Conservation (phyloP, 2,113 vertebrate genomes). For the Chinchilla lanigera region DNA sequence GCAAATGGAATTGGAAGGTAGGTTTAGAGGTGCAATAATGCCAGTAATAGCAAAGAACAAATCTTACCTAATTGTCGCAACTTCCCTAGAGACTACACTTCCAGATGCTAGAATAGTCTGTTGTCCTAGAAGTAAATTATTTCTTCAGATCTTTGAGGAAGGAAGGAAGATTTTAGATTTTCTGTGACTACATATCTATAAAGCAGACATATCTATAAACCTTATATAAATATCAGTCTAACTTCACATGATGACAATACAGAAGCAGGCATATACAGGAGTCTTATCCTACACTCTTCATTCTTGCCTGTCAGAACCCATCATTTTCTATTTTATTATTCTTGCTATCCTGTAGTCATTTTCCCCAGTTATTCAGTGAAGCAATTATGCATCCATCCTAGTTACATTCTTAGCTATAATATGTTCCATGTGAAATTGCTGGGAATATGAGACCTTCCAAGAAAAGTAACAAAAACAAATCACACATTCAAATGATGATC, state of each 20-base stretch:
- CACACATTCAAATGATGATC: background rate
- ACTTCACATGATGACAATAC: background rate
- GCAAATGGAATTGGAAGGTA: background rate
- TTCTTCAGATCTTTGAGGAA: constrained; percentile 21
- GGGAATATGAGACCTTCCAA: constrained; percentile 38
- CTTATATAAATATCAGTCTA: background rate
- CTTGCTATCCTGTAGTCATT: background rate
- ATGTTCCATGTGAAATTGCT: constrained; percentile 21
- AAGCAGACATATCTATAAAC: background rate
- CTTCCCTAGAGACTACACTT: constrained; percentile 18
- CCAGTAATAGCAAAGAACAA: background rate
- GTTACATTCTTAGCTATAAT: constrained; percentile 3
- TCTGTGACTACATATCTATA: background rate
- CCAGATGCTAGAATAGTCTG: background rate
- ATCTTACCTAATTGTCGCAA: background rate
- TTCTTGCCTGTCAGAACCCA: background rate
- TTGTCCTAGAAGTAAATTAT: constrained; percentile 32
- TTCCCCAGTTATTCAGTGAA: constrained; percentile 20
- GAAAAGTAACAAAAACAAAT: constrained; percentile 36
- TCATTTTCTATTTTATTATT: constrained; percentile 44
- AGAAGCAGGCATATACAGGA: background rate
- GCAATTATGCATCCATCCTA: constrained; percentile 14
- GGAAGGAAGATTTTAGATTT: background rate
- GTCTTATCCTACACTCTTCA: background rate
- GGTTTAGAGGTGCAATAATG: background rate